Conservation (phyloP, 2,797 vertebrate species). For the Platyrinchus mystaceus region DNA sequence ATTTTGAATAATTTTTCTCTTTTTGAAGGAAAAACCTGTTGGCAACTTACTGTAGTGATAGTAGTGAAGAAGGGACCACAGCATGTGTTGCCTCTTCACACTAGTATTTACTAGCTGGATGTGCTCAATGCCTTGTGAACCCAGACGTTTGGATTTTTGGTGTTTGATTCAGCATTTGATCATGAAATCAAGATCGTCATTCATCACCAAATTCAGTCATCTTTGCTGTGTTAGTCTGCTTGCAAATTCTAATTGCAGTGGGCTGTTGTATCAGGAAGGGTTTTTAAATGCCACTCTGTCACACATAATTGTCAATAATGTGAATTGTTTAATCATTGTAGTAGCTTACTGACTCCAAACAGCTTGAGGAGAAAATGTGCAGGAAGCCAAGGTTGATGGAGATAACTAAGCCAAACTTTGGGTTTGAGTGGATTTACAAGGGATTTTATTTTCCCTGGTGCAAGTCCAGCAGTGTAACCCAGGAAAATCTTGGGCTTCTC, state of each 20-base stretch:
- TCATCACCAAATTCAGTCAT: not conserved
- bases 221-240: not conserved
- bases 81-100: not conserved
- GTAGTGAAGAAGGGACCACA: not conserved
- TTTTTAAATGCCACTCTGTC: not conserved
- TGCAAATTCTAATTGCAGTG: not conserved
- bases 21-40: not conserved
- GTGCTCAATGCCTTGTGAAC: not conserved
- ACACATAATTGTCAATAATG: not conserved
- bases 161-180: not conserved
- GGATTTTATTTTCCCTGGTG: not conserved
- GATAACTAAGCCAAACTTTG: not conserved
- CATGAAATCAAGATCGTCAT: not conserved
- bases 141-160: not conserved
- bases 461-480: not conserved
- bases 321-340: not conserved
- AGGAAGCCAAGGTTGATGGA: not conserved
- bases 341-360: not conserved
- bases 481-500: not conserved
- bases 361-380: not conserved
- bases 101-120: not conserved
- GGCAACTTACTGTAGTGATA: not conserved
- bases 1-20: not conserved
- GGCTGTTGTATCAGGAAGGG: not conserved
- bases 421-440: not conserved